Base-by-base conservation (phyloP, 1,140 invertebrate genomes). In the Tribolium madens region DNA sequence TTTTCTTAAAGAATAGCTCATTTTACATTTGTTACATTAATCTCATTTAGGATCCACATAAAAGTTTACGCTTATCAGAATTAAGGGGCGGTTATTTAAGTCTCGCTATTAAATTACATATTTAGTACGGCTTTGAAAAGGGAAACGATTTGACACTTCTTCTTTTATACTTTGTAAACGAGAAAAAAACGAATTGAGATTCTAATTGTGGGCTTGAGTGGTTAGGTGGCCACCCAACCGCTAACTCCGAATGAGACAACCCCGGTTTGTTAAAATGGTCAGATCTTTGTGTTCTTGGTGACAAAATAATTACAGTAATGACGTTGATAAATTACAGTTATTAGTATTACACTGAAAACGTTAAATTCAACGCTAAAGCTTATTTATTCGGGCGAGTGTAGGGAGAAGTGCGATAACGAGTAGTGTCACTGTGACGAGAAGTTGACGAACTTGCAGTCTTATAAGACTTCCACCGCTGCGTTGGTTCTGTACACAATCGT, bases 341-440 rank as follows among this genome's bases (percentile, higher is more conserved):
- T 74, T 33, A 52, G 42, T 48, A 73, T 31, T 52, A 31, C 48
- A 48, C 9, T 74, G 50, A 53, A 57, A 42, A 52, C n/a, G 33
- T 26, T 13, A 47, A 69, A 75, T 36, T 47, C 53, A 70, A 17
- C 31, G 57, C 36, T 33, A 36, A 48, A 70, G 50, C 72, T 81
- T 82, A 82, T 71, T 82, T 82, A 60, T 74, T 78, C 26, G 81
- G 81, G 12, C 81, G 76, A 42, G 78, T 60, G 60, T 82, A 82
- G 5, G 81, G 81, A 14, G 78, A 80, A 26, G 76, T 74, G 57
- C 79, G 78, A 76, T 82, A 82, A 70, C 79, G 79, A 77, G 73
- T 50, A 21, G 60, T 75, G 48, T 80, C 78, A 53, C 70, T 78
- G 68, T 78, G 79, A 48, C 81, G 76, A 72, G 75, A 48, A 31